A percentile compares a stretch with the other conserved stretches of the same genome.
Conservation (phyloP, 2,888 invertebrate genomes). For the Eristalis intricaria region DNA sequence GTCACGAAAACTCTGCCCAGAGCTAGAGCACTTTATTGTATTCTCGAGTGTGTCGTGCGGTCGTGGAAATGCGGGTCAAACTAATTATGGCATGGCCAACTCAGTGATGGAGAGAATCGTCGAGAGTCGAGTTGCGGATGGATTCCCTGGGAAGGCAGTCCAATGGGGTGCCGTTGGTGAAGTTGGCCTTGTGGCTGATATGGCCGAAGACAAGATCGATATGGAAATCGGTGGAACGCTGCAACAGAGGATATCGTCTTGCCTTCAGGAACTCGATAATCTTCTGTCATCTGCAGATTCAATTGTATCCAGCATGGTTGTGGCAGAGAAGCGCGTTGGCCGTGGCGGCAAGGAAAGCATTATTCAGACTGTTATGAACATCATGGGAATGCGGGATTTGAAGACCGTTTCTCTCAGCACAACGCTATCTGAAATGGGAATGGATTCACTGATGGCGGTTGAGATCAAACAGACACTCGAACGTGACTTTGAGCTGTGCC, state of each 20-base stretch:
- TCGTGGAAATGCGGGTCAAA: constrained; percentile 94
- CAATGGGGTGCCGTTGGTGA: constrained; percentile 98
- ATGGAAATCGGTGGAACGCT: constrained; percentile 90
- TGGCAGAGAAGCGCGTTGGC: constrained; percentile 89
- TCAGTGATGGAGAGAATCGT: constrained; percentile 94
- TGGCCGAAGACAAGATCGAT: constrained; percentile 87
- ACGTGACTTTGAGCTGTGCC: constrained; percentile 92
- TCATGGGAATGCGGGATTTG: constrained; percentile 86
- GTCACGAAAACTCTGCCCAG: constrained; percentile 84
- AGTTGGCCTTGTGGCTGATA: constrained; percentile 90
- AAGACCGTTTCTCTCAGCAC: constrained; percentile 87
- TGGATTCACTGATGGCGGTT: constrained; percentile 98
- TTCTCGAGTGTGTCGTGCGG: constrained; percentile 97
- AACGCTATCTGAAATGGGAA: constrained; percentile 93
- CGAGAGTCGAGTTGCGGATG: constrained; percentile 86
- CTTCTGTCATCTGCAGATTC: constrained; percentile 87
- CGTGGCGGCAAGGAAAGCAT: constrained; percentile 85
- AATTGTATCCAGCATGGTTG: constrained; percentile 91
- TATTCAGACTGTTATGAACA: constrained; percentile 88
- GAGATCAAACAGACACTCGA: constrained; percentile 97
- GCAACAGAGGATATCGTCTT: constrained; percentile 92
- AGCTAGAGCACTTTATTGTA: constrained; percentile 89
- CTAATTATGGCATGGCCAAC: constrained; percentile 92
- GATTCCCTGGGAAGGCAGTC: constrained; percentile 90
- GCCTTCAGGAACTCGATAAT: constrained; percentile 87